phyloP scores from a whole-genome alignment of 2,888 invertebrate species.

The Coenonympha arcania region DNA sequence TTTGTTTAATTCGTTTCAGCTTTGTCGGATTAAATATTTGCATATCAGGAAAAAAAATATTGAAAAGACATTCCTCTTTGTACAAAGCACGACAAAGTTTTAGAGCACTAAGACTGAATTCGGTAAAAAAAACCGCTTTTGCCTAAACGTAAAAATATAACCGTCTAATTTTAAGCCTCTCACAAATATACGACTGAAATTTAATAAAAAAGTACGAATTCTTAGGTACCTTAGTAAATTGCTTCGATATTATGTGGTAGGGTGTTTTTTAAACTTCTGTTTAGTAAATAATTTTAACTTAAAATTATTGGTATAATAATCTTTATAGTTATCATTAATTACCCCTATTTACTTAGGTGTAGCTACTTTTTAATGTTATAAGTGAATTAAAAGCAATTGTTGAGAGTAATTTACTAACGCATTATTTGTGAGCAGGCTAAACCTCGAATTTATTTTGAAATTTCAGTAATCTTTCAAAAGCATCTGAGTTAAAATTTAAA shows the following conservation, averaged over 20 bases:
- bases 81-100: constrained; percentile 46
- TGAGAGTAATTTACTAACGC: too few species aligned
- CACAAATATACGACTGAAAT: constrained; percentile 22
- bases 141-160: constrained; percentile 38
- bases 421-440: constrained; percentile 25
- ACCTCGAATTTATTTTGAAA: constrained; percentile 35
- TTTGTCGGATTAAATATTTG: constrained; percentile 21
- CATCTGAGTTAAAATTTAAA: constrained; percentile 22
- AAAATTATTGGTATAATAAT: not conserved
- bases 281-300: not conserved
- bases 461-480: constrained; percentile 28
- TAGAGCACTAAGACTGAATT: constrained; percentile 72
- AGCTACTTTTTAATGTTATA: not conserved
- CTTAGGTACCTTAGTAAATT: not conserved
- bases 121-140: constrained; percentile 51
- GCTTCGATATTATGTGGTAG: not conserved
- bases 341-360: not conserved
- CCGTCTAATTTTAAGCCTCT: constrained; percentile 36
- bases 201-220: constrained; percentile 2
- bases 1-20: constrained; percentile 12
- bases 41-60: constrained; percentile 32
- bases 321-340: too few species aligned
- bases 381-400: not conserved
- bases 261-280: not conserved
- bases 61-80: constrained; percentile 44